Percentiles rank a stretch among this genome's conserved stretches.
These are phyloP conservation scores for Semaprochilodus insignis DNA, from an alignment of 2,797 vertebrate species.

Conservation along the genomic window DNA sequence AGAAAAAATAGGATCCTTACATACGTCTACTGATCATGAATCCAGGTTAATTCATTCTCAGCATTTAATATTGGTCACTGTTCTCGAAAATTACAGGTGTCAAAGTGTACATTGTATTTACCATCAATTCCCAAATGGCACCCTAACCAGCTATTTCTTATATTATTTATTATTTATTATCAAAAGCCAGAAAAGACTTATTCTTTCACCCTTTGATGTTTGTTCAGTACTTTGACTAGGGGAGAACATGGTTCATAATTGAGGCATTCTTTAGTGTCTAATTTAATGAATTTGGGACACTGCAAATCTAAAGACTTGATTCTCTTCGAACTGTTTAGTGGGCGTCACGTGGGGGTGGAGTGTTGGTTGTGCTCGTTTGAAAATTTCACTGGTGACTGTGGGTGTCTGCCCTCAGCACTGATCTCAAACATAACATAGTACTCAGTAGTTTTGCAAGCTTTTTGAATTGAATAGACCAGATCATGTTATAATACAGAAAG, in stretches of 20 bases:
- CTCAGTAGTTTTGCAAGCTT: slow-evolving; percentile 32
- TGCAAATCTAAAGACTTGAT: slow-evolving; percentile 25
- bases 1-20: too few species aligned
- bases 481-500: slow-evolving; percentile 25
- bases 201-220: neutral
- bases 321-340: slow-evolving; percentile 49
- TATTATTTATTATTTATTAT: too few species aligned
- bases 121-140: neutral
- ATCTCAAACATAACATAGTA: slow-evolving; percentile 35
- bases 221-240: too few species aligned
- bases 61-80: neutral
- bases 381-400: slow-evolving; percentile 47
- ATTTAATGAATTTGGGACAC: slow-evolving; percentile 25
- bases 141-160: neutral
- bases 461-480: slow-evolving; percentile 25
- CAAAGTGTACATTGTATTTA: neutral
- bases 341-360: slow-evolving; percentile 52
- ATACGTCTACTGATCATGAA: neutral
- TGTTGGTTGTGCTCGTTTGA: slow-evolving; percentile 43
- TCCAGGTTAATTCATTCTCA: neutral
- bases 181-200: neutral
- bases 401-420: slow-evolving; percentile 52
- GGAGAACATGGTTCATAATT: neutral
- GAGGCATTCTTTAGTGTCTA: neutral
- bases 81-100: neutral